Percentiles rank a stretch among this genome's conserved stretches.
phyloP scores from a whole-genome alignment of 2,113 vertebrate genomes.

The Charina bottae region DNA sequence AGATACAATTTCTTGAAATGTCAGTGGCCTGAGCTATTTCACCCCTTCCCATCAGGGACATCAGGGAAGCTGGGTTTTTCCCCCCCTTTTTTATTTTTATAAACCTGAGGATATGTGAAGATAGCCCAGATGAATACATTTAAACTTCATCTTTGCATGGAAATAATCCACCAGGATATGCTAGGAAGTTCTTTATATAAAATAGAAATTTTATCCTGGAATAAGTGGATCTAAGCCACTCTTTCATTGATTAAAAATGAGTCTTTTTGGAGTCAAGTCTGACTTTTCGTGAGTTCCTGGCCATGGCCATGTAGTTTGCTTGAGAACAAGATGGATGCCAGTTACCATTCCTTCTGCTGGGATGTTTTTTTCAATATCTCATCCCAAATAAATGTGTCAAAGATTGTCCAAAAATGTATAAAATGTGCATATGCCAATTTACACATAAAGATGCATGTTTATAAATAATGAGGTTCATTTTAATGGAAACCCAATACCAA shows the following conservation, averaged over 20 bases:
- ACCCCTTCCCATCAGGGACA: not conserved
- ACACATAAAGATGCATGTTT: not conserved
- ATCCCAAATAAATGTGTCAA: not conserved
- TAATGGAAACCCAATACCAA: not conserved
- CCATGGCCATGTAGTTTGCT: not conserved
- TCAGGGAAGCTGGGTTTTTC: not conserved
- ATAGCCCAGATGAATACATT: not conserved
- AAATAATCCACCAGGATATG: not conserved
- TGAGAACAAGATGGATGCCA: not conserved
- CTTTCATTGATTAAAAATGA: not conserved
- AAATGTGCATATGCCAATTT: not conserved
- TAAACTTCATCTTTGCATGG: not conserved
- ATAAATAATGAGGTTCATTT: not conserved
- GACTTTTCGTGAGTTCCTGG: not conserved
- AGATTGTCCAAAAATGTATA: not conserved
- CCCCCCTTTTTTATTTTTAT: accelerated
- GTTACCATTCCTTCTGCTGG: not conserved
- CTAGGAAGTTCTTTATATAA: not conserved
- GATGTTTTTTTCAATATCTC: not conserved
- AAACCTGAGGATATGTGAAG: not conserved
- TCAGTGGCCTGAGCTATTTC: not conserved
- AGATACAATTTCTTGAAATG: conserved; percentile 17
- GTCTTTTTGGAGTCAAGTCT: not conserved
- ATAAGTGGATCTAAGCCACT: not conserved
- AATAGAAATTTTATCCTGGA: not conserved